Conservation (phyloP, 2,113 vertebrate genomes). For the Ovibos moschatus region DNA sequence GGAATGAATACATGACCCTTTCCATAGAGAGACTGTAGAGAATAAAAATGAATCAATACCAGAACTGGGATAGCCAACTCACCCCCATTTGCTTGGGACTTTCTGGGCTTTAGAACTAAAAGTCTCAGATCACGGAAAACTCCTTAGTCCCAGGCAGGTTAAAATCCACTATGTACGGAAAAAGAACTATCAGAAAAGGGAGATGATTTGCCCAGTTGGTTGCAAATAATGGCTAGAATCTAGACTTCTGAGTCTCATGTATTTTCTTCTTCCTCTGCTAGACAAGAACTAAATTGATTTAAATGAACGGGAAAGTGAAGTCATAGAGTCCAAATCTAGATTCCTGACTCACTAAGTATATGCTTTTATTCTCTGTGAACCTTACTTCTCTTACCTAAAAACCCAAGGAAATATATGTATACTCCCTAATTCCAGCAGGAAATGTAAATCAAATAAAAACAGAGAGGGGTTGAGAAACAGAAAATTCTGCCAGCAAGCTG, state of each 20-base stretch:
- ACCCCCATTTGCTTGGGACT: not conserved
- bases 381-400: not conserved
- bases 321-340: not conserved
- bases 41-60: fast-evolving
- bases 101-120: not conserved
- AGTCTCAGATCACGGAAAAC: not conserved
- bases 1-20: not conserved
- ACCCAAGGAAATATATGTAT: not conserved
- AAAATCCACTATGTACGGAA: not conserved
- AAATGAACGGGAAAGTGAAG: not conserved
- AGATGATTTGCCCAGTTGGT: not conserved
- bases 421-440: not conserved
- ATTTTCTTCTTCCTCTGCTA: not conserved
- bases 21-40: not conserved
- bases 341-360: not conserved
- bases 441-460: not conserved
- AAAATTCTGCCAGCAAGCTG: not conserved
- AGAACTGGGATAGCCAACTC: not conserved
- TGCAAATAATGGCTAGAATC: not conserved
- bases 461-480: not conserved
- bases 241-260: not conserved
- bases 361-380: not conserved
- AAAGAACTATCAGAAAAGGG: not conserved
- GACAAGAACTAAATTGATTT: not conserved
- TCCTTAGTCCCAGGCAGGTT: not conserved